A percentile compares a stretch with the other conserved stretches of the same genome.
Conservation (phyloP, 2,113 vertebrate species). For the Mus pahari region DNA sequence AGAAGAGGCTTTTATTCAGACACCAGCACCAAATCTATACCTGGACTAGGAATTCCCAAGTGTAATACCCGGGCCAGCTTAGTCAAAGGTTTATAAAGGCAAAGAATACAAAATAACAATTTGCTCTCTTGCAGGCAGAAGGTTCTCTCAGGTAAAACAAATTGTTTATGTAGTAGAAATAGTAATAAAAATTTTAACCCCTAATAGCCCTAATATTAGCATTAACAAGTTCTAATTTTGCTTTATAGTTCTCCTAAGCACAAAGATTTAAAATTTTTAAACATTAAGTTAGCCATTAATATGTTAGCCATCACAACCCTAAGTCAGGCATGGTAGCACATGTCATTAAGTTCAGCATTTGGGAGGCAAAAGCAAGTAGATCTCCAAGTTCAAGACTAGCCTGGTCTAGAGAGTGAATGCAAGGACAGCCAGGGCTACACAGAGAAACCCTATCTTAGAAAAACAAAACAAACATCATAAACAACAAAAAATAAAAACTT, state of each 20-base stretch:
- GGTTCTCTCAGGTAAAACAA: background rate
- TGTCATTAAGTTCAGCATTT: background rate
- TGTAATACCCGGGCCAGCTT: background rate
- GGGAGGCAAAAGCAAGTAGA: background rate
- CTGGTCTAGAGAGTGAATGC: background rate
- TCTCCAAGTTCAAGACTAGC: background rate
- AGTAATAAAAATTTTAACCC: background rate
- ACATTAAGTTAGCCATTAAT: background rate
- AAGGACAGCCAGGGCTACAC: background rate
- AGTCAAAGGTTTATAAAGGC: background rate
- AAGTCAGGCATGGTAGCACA: background rate
- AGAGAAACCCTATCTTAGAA: background rate
- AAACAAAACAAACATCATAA: background rate
- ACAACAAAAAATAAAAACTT: background rate
- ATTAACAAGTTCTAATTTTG: background rate
- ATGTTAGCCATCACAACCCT: background rate
- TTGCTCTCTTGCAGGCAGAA: background rate
- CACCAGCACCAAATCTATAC: background rate
- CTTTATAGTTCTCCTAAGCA: background rate
- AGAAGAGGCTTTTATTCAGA: background rate
- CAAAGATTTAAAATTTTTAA: background rate
- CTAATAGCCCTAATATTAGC: background rate
- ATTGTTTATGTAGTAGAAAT: background rate
- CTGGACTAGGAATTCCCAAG: background rate
- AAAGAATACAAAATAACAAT: background rate